A percentile compares a stretch with the other conserved stretches of the same genome.
These are phyloP conservation scores for Mercenaria mercenaria DNA, from an alignment of 1,140 invertebrate genomes.

Conservation along the genomic window DNA sequence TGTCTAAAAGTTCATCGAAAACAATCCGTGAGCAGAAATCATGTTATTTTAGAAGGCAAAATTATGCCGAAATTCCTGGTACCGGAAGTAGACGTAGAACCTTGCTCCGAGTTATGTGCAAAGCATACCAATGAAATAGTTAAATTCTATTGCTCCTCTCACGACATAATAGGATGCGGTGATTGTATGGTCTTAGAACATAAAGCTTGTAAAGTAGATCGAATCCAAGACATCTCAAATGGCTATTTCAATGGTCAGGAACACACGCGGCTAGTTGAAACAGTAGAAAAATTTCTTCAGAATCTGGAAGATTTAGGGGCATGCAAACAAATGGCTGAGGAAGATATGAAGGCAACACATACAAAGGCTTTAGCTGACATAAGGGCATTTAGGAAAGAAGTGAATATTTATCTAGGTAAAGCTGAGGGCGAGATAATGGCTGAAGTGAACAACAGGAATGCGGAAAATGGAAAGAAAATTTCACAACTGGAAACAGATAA, in stretches of 20 bases:
- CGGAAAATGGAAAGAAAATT: neutral
- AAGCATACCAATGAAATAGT: neutral
- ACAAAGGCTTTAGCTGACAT: neutral
- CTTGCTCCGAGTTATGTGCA: neutral
- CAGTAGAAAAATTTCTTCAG: neutral
- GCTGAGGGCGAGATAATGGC: neutral
- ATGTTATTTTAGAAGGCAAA: neutral
- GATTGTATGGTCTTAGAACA: slow-evolving; percentile 21
- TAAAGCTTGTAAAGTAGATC: slow-evolving; percentile 3
- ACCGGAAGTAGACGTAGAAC: neutral
- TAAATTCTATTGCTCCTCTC: neutral
- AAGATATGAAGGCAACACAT: neutral
- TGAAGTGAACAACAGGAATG: neutral
- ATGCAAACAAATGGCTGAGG: neutral
- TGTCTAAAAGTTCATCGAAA: neutral
- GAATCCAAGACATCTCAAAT: neutral
- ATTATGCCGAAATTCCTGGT: neutral
- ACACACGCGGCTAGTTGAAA: neutral
- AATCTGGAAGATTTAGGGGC: neutral
- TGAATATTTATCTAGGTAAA: neutral
- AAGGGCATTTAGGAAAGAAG: neutral
- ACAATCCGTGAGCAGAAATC: neutral
- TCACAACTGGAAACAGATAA: neutral
- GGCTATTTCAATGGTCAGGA: neutral
- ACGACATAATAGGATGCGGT: neutral